A percentile compares a stretch with the other conserved stretches of the same genome.
Conservation (phyloP, 1,140 invertebrate species). For the Lerema accius region DNA sequence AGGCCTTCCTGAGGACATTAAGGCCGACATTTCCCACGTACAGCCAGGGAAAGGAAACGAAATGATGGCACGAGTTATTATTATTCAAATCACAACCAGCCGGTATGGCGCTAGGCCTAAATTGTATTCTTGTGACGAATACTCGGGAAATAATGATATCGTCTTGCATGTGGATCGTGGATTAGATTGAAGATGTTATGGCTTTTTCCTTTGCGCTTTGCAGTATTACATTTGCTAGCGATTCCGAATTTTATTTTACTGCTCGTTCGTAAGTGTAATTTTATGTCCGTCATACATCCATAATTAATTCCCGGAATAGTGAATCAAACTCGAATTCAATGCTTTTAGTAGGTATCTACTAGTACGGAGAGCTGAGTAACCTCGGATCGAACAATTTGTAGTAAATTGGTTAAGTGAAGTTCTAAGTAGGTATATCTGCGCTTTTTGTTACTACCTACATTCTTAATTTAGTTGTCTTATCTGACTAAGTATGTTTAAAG, state of each 20-base stretch:
- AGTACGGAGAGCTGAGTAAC: too few relatives aligned
- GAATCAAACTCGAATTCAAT: too few relatives aligned
- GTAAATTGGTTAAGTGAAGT: too few relatives aligned
- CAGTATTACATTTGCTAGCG: not conserved
- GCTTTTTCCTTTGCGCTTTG: conserved; percentile 28
- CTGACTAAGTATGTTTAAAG: too few relatives aligned
- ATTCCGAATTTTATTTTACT: not conserved
- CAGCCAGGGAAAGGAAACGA: conserved; percentile 71
- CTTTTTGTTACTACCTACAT: too few relatives aligned
- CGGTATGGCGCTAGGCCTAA: conserved; percentile 69
- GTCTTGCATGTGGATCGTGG: conserved; percentile 24
- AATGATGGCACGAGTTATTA: conserved; percentile 75
- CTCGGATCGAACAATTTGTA: too few relatives aligned
- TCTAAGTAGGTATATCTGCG: too few relatives aligned
- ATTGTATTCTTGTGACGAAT: conserved; percentile 61
- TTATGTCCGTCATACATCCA: too few relatives aligned
- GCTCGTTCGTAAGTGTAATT: too few relatives aligned
- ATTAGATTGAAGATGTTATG: conserved; percentile 23
- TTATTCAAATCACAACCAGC: conserved; percentile 79
- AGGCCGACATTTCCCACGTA: conserved; percentile 76
- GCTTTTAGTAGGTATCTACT: too few relatives aligned
- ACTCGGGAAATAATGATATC: conserved; percentile 46
- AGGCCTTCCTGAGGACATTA: conserved; percentile 62
- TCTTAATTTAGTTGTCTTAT: too few relatives aligned
- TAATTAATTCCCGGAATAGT: too few relatives aligned